A percentile compares a stretch with the other conserved stretches of the same genome.
phyloP scores from a whole-genome alignment of 2,888 invertebrate genomes.

The Calameuta filiformis region DNA sequence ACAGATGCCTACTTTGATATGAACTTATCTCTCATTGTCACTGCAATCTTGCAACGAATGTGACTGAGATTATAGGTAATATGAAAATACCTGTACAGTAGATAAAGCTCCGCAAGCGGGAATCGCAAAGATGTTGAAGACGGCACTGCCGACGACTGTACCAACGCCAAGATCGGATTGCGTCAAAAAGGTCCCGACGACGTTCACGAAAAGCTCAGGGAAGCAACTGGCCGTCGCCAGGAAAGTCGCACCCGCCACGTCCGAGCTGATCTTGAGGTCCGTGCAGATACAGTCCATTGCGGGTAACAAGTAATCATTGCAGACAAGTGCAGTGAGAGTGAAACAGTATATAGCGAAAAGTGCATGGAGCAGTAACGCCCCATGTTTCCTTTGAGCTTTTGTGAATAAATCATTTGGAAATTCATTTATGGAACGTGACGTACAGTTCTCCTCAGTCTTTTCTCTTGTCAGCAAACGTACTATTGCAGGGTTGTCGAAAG shows the following conservation, averaged over 20 bases:
- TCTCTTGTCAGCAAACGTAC: not conserved
- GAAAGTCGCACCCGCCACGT: conserved; percentile 97
- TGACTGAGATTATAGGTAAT: conserved; percentile 11
- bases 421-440: conserved; percentile 67
- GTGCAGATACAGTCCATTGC: conserved; percentile 89
- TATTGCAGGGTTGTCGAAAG: not conserved
- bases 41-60: conserved; percentile 8
- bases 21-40: conserved; percentile 17
- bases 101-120: conserved; percentile 84
- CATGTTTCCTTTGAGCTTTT: conserved; percentile 75
- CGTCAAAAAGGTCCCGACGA: conserved; percentile 88
- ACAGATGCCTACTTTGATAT: conserved; percentile 26
- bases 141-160: conserved; percentile 87
- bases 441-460: conserved; percentile 35
- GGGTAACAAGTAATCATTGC: conserved; percentile 92
- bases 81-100: conserved; percentile 72
- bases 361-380: conserved; percentile 82
- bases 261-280: conserved; percentile 80
- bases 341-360: conserved; percentile 87
- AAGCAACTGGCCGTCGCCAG: conserved; percentile 96
- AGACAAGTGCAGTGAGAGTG: conserved; percentile 85
- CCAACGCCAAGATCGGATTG: conserved; percentile 88
- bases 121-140: conserved; percentile 89
- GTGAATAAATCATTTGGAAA: conserved; percentile 73
- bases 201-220: conserved; percentile 93